Conservation (phyloP, 2,888 invertebrate species). For the Trachelus troglodyta region DNA sequence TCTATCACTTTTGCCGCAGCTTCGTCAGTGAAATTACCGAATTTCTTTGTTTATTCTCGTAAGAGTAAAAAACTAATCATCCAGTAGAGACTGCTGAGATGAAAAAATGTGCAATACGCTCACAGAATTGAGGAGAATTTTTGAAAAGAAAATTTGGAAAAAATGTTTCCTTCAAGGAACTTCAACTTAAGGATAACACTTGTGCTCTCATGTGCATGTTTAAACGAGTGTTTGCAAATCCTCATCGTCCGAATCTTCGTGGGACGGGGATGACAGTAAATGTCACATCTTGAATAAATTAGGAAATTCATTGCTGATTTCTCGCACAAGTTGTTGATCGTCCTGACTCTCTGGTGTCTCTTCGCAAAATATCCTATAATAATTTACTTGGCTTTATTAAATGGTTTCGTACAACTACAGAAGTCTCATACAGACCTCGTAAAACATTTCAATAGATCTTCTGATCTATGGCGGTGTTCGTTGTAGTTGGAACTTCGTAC, state of each 20-base stretch:
- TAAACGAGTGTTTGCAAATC: conserved; percentile 57
- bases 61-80: too few relatives aligned
- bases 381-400: conserved; percentile 13
- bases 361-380: conserved; percentile 81
- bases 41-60: not conserved
- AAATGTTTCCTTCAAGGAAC: not conserved
- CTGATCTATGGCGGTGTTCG: conserved; percentile 82
- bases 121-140: not conserved
- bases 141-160: not conserved
- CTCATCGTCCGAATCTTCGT: conserved; percentile 45
- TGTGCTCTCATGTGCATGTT: conserved; percentile 6
- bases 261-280: conserved; percentile 45
- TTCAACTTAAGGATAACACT: not conserved
- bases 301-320: conserved; percentile 87
- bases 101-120: not conserved
- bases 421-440: conserved; percentile 67
- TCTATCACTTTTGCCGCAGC: too few relatives aligned
- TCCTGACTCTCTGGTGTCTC: conserved; percentile 79
- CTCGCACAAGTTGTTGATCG: conserved; percentile 83
- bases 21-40: not conserved
- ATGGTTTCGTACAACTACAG: conserved; percentile 7
- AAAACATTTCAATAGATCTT: conserved; percentile 86
- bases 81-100: not conserved
- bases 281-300: conserved; percentile 69
- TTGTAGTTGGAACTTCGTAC: conserved; percentile 85